These are phyloP conservation scores for Synergus laeviventris DNA, from an alignment of 2,888 invertebrate genomes.

Conservation along the genomic window DNA sequence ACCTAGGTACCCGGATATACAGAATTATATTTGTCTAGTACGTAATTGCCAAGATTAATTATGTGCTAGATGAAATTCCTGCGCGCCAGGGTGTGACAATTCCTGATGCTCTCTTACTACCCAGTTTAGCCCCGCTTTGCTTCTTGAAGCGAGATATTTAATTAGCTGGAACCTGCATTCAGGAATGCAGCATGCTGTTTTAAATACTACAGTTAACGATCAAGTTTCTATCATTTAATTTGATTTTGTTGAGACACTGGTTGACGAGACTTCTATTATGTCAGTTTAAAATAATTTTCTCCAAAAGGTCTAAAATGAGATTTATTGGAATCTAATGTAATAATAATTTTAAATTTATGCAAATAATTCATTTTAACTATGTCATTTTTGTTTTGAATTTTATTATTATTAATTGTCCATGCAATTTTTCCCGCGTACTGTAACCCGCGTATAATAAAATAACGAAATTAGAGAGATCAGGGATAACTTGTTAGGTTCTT, in stretches of 20 bases:
- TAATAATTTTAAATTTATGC: too few relatives aligned
- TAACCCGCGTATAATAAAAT: too few relatives aligned
- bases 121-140: constrained; percentile 31
- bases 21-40: constrained; percentile 66
- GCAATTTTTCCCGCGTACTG: too few relatives aligned
- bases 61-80: constrained; percentile 71
- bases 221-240: constrained; percentile 20
- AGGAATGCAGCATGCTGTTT: constrained; percentile 32
- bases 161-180: constrained; percentile 49
- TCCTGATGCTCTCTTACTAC: constrained; percentile 45
- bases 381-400: too few relatives aligned
- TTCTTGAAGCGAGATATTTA: constrained; percentile 49
- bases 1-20: constrained; percentile 45
- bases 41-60: constrained; percentile 71
- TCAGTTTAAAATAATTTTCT: not conserved
- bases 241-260: not conserved
- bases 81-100: constrained; percentile 60
- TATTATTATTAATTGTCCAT: too few relatives aligned
- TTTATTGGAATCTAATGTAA: too few relatives aligned
- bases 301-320: too few relatives aligned
- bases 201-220: constrained; percentile 44
- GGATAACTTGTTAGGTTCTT: not conserved
- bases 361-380: too few relatives aligned
- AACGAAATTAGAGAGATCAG: not conserved
- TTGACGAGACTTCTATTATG: not conserved